These are phyloP conservation scores for Ranitomeya variabilis DNA, from an alignment of 2,113 vertebrate genomes.

Conservation along the genomic window DNA sequence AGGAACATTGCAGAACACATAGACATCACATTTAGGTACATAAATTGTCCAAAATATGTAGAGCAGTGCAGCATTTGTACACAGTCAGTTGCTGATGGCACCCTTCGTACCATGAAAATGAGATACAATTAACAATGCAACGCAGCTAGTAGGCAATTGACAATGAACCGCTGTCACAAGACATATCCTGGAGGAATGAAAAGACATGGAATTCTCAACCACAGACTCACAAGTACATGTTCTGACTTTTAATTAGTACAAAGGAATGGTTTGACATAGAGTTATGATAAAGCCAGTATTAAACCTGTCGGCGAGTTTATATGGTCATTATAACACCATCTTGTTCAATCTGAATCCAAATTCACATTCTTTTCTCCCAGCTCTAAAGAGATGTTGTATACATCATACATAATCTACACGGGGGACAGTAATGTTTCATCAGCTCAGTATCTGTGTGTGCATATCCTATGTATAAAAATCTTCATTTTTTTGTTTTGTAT, in stretches of 20 bases:
- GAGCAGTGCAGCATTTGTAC: slow-evolving; percentile 69
- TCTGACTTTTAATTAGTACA: slow-evolving; percentile 40
- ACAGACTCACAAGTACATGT: slow-evolving; percentile 37
- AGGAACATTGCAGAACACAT: slow-evolving; percentile 75
- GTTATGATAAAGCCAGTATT: slow-evolving; percentile 4
- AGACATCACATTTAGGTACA: slow-evolving; percentile 79
- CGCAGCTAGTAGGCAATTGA: slow-evolving; percentile 42
- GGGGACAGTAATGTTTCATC: slow-evolving; percentile 16
- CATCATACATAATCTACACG: slow-evolving; percentile 60
- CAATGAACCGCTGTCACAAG: slow-evolving; percentile 47
- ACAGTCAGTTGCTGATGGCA: slow-evolving; percentile 65
- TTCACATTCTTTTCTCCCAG: slow-evolving; percentile 61
- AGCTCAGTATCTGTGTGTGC: slow-evolving; percentile 64
- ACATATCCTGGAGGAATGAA: slow-evolving; percentile 44
- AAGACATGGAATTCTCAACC: slow-evolving; percentile 39
- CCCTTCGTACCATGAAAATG: slow-evolving; percentile 44
- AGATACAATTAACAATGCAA: slow-evolving; percentile 49
- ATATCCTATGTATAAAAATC: slow-evolving; percentile 60
- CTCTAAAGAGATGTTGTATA: slow-evolving; percentile 57
- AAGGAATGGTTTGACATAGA: slow-evolving; percentile 21
- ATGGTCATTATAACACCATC: slow-evolving; percentile 13
- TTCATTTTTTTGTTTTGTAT: slow-evolving; percentile 62
- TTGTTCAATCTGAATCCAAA: slow-evolving; percentile 59
- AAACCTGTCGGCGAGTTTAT: slow-evolving; percentile 9
- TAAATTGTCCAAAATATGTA: slow-evolving; percentile 81